Conservation (phyloP, 2,888 invertebrate species). For the Phalera bucephala region DNA sequence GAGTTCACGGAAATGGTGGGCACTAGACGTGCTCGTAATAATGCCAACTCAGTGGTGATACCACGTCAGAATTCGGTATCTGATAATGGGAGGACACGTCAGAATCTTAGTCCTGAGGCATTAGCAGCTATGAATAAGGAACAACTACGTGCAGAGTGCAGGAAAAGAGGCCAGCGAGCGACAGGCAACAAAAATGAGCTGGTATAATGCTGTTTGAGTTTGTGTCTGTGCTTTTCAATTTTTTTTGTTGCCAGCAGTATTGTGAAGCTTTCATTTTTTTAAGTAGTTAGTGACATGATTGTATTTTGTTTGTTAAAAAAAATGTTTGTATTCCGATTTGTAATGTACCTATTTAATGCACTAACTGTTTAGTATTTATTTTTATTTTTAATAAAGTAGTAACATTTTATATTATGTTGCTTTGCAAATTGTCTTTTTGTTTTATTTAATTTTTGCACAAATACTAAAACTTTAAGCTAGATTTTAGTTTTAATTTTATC, state of each 20-base stretch:
- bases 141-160: constrained; percentile 86
- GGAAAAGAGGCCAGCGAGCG: constrained; percentile 86
- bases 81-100: constrained; percentile 69
- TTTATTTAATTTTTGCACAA: too few species aligned
- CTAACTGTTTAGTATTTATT: constrained; percentile 3
- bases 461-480: constrained; percentile 1
- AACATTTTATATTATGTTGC: constrained; percentile 22
- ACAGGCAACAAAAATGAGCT: constrained; percentile 88
- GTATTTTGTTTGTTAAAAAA: constrained; percentile 14
- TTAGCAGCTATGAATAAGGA: constrained; percentile 86
- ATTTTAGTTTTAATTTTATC: constrained; percentile 13
- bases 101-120: constrained; percentile 73
- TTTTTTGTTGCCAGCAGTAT: constrained; percentile 55
- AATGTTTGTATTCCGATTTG: too few species aligned
- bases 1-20: constrained; percentile 55
- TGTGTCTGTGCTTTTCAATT: constrained; percentile 58
- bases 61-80: constrained; percentile 71
- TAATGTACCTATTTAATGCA: constrained; percentile 7
- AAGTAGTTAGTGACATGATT: constrained; percentile 27
- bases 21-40: constrained; percentile 71
- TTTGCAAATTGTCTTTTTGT: constrained; percentile 18
- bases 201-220: constrained; percentile 81
- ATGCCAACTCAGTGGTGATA: constrained; percentile 63
- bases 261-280: constrained; percentile 58
- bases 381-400: constrained; percentile 25